Percentiles rank a stretch among this genome's conserved stretches.
Conservation (phyloP, 2,113 vertebrate genomes). For the Oxyruncus cristatus region DNA sequence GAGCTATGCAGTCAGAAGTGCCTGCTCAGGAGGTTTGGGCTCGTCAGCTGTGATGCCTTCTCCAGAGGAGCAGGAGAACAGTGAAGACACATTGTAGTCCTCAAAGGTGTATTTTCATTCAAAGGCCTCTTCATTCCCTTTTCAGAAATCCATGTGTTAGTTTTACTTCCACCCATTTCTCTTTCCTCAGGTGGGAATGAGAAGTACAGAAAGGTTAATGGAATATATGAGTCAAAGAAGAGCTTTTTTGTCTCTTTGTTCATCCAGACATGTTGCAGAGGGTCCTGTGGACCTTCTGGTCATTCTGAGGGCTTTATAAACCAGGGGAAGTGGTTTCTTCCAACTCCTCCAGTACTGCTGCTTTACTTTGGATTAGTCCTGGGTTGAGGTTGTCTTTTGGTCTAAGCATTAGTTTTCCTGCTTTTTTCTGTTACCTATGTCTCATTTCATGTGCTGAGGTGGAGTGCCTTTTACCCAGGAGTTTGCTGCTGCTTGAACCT, state of each 20-base stretch:
- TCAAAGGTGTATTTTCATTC: neutral
- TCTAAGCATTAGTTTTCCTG: neutral
- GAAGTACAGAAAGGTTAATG: neutral
- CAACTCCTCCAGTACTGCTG: neutral
- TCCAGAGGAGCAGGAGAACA: neutral
- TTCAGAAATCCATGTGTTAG: neutral
- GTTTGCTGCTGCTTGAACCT: neutral
- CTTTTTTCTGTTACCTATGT: neutral
- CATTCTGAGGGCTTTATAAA: neutral
- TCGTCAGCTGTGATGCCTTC: neutral
- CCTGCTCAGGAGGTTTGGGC: neutral
- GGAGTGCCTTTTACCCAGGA: neutral
- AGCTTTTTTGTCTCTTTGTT: neutral
- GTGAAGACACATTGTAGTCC: neutral
- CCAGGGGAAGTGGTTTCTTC: neutral
- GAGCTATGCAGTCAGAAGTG: neutral
- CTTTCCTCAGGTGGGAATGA: fast-evolving
- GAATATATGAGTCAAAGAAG: neutral
- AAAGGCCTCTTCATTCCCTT: neutral
- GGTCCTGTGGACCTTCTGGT: neutral
- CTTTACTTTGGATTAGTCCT: neutral
- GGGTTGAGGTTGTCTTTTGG: neutral
- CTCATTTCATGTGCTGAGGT: neutral
- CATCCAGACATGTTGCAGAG: fast-evolving
- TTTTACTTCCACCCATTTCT: neutral